Evolutionary conservation across 1,140 invertebrate species (phyloP).

Genomic region (Geopemphigus sp.): DNA sequence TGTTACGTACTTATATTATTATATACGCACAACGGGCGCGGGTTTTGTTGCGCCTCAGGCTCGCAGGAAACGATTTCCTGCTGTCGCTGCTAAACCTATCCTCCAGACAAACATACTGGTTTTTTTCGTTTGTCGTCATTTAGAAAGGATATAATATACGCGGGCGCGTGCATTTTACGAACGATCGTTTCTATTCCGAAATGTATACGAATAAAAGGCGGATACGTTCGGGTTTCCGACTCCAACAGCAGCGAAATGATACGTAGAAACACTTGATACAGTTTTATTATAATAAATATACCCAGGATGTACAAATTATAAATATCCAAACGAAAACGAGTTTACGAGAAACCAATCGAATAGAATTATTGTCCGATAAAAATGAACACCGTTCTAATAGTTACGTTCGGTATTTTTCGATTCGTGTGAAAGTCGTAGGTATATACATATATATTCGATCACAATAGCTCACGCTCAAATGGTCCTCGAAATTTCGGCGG

Average conservation of each 20-base stretch:
- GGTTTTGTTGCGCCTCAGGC: conserved; percentile 8
- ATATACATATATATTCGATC: too few species aligned
- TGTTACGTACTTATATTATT: background rate
- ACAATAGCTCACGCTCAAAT: background rate
- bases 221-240: too few species aligned
- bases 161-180: too few species aligned
- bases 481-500: background rate
- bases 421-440: background rate
- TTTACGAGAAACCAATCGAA: background rate
- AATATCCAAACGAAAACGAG: background rate
- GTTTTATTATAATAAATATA: too few species aligned
- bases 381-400: background rate
- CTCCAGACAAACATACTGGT: conserved; percentile 6
- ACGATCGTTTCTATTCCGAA: background rate
- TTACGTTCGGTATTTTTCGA: background rate
- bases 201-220: background rate
- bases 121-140: conserved; percentile 7
- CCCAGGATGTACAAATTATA: too few species aligned
- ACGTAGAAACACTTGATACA: too few species aligned
- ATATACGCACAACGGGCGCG: background rate
- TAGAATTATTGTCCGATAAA: background rate
- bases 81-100: background rate
- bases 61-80: conserved; percentile 29
- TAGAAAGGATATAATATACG: conserved; percentile 11
- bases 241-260: too few species aligned